Evolutionary conservation across 2,797 vertebrate genomes (phyloP), one percentile per base, ranked within the genome.

Genomic region (Clarias laeviceps): DNA sequence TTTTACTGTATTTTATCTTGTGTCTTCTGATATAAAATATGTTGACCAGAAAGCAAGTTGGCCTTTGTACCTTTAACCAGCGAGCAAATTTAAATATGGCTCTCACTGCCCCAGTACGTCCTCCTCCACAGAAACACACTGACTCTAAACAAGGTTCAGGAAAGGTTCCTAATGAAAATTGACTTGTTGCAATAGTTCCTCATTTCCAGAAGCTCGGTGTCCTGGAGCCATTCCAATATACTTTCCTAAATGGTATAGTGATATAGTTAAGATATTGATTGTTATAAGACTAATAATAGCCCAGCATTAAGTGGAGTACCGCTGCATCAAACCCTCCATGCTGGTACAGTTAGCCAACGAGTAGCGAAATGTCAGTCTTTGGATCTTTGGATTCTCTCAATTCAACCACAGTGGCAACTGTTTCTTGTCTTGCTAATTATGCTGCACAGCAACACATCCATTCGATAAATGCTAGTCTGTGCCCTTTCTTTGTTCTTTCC

Each of bases 391-490:
- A 40, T 81, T 66, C 68, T 70, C 68, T 66, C 32, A 50, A 80
- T 69, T 11, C 77, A 45, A 61, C 80, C 77, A 32, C 20, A 80
- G 27, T 40, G 68, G 68, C 61, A 66, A 84, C 69, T 80, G 82
- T 84, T 84, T 74, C 82, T 61, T 56, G 50, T 84, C 61, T 61
- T 59, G n/a, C 45, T 84, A 87, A 84, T 87, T 80, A 81, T 72
- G 32, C 56, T 50, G 86, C 29, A 29, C 61, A 50, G 82, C 76
- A 65, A 57, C 68, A 83, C 66, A 65, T 72, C 66, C 80, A 18
- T 77, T 79, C 57, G 1, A 70, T 73, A 80, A 80, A 87, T 80
- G 82, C 50, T 80, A 73, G 29, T 62, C 82, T 20, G 18, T 76
- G 82, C 68, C 86, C 77, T 87, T 87, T 80, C 82, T 50, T 80